phyloP scores from a whole-genome alignment of 2,888 invertebrate genomes.

The Pristionchus exspectatus region DNA sequence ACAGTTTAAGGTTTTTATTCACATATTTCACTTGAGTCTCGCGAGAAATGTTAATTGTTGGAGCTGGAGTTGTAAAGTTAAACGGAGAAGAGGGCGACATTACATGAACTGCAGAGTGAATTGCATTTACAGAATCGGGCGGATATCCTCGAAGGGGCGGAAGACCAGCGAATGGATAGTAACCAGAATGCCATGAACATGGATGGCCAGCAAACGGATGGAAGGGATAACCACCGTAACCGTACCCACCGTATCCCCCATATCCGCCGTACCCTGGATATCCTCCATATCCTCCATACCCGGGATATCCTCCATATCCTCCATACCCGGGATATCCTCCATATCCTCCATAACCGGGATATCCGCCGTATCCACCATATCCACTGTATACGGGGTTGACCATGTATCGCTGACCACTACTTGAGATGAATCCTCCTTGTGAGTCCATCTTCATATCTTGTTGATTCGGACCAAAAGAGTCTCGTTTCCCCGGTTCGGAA shows the following conservation, averaged over 20 bases:
- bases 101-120: neutral
- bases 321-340: neutral
- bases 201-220: neutral
- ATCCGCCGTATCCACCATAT: neutral
- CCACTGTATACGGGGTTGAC: neutral
- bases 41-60: too few relatives aligned
- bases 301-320: neutral
- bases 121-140: neutral
- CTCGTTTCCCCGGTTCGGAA: neutral
- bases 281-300: neutral
- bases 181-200: neutral
- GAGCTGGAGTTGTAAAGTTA: too few relatives aligned
- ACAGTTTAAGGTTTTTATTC: too few relatives aligned
- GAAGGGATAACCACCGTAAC: neutral
- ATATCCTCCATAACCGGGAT: neutral
- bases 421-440: conserved; percentile 1
- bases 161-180: neutral
- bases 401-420: neutral
- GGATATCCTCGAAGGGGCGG: neutral
- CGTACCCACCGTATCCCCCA: neutral
- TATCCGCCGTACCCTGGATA: neutral
- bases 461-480: neutral
- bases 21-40: too few relatives aligned
- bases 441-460: neutral
- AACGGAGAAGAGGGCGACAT: neutral